Percentiles rank a stretch among this genome's conserved stretches.
Evolutionary conservation across 2,888 invertebrate genomes (phyloP).

Genomic region (Mythimna pallens): DNA sequence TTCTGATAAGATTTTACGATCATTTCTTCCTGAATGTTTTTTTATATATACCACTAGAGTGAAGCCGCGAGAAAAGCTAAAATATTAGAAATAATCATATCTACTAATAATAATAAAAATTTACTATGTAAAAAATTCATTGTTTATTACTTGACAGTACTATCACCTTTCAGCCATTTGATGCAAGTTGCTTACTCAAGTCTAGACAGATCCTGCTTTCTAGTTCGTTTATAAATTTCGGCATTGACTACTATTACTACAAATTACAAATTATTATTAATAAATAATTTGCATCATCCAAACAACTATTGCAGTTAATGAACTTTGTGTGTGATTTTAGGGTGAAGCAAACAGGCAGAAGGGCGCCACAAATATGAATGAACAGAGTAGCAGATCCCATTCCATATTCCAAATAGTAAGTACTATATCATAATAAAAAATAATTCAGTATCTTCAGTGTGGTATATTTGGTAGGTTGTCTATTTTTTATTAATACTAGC

Average conservation of each 20-base stretch:
- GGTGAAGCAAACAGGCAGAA: conserved; percentile 93
- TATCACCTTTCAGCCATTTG: conserved; percentile 27
- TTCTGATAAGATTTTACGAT: no score
- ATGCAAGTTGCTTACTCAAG: background rate
- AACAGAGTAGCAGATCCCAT: conserved; percentile 96
- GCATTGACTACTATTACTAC: background rate
- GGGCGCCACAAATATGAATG: conserved; percentile 97
- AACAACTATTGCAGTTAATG: background rate
- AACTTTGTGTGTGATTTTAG: conserved; percentile 66
- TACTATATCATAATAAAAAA: conserved; percentile 52
- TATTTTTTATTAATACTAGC: background rate
- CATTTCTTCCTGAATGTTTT: no score
- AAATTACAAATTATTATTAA: background rate
- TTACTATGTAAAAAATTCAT: background rate
- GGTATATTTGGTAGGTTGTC: background rate
- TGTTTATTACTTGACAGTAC: conserved; percentile 6
- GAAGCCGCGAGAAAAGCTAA: background rate
- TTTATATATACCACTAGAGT: background rate
- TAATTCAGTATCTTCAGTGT: background rate
- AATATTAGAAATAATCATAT: no score
- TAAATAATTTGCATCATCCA: background rate
- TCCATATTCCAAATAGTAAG: conserved; percentile 96
- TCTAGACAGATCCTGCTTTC: conserved; percentile 5
- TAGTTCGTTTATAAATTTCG: conserved; percentile 3
- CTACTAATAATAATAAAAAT: background rate